phyloP scores from a whole-genome alignment of 1,140 invertebrate genomes.

The Chelonus insularis region DNA sequence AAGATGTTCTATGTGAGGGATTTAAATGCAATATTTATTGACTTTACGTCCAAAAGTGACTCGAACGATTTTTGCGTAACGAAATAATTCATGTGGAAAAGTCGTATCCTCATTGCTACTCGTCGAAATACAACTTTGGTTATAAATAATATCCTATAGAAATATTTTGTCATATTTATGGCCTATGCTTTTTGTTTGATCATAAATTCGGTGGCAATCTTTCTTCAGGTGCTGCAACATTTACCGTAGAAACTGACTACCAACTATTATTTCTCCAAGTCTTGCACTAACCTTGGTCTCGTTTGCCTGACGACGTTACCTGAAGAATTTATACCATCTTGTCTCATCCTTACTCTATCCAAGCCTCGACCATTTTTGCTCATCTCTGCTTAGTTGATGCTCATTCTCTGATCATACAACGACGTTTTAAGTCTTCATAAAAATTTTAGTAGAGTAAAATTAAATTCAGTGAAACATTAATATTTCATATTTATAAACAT shows the following conservation, averaged over 20 bases:
- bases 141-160: slow-evolving; percentile 49
- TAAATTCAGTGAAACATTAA: no score
- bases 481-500: no score
- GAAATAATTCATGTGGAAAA: slow-evolving; percentile 12
- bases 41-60: no score
- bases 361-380: neutral
- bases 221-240: neutral
- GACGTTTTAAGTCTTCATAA: no score
- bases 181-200: slow-evolving; percentile 45
- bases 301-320: neutral
- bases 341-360: no score
- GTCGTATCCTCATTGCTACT: neutral
- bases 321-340: slow-evolving; percentile 9
- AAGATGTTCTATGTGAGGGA: no score
- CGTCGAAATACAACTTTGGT: slow-evolving; percentile 21
- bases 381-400: no score
- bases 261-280: neutral
- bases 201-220: slow-evolving; percentile 49
- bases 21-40: no score
- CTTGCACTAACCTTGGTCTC: slow-evolving; percentile 17
- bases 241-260: slow-evolving; percentile 14
- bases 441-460: no score
- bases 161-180: slow-evolving; percentile 59
- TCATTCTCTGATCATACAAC: no score
- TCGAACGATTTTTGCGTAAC: slow-evolving; percentile 1